A percentile compares a stretch with the other conserved stretches of the same genome.
Evolutionary conservation across 1,140 invertebrate species (phyloP).

Genomic region (Oscheius sp.): DNA sequence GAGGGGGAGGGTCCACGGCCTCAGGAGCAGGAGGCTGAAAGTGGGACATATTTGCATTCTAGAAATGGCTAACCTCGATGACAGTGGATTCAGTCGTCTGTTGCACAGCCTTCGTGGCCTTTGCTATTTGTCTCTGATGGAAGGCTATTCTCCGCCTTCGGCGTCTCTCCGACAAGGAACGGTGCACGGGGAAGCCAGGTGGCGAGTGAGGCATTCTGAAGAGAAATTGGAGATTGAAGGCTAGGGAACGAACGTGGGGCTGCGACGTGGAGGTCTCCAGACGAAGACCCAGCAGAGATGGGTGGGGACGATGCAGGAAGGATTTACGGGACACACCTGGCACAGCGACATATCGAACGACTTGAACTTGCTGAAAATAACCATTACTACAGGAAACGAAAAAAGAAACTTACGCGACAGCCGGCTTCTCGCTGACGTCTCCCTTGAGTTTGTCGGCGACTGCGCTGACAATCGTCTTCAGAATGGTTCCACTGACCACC

Average conservation of each 20-base stretch:
- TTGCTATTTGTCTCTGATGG: not conserved
- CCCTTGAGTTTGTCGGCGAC: not conserved
- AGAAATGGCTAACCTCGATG: too few species aligned
- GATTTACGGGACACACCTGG: not conserved
- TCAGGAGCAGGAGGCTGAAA: too few species aligned
- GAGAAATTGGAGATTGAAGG: not conserved
- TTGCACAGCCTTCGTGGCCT: too few species aligned
- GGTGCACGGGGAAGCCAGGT: not conserved
- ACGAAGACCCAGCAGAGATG: slow-evolving; percentile 6
- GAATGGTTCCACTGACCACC: not conserved
- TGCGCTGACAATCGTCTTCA: not conserved
- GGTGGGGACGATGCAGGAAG: not conserved
- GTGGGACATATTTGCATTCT: too few species aligned
- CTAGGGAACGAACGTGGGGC: not conserved
- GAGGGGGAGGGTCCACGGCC: not conserved
- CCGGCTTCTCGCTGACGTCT: too few species aligned
- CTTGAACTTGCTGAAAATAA: not conserved
- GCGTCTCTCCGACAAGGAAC: not conserved
- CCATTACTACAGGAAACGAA: too few species aligned
- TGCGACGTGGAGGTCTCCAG: not conserved
- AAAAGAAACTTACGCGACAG: too few species aligned
- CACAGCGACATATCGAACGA: not conserved
- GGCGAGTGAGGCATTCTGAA: not conserved
- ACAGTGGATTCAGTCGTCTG: too few species aligned
- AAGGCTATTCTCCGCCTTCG: not conserved